These are phyloP conservation scores for Magallana gigas DNA, from an alignment of 1,140 invertebrate species.

Conservation along the genomic window DNA sequence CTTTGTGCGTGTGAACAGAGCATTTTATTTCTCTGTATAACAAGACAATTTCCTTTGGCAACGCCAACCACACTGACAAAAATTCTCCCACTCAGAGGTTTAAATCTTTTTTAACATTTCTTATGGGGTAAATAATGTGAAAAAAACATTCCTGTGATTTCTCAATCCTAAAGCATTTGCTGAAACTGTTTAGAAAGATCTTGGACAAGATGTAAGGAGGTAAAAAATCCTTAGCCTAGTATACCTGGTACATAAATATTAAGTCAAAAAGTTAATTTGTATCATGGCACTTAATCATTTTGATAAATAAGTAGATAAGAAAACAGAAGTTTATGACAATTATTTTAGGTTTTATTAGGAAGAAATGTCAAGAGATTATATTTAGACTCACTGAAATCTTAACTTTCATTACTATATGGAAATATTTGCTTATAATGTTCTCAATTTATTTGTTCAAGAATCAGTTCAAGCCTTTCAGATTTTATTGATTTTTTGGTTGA, in stretches of 20 bases:
- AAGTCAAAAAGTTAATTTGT: too few species aligned
- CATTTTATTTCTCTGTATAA: slow-evolving; percentile 22
- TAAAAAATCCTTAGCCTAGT: neutral
- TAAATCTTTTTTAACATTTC: neutral
- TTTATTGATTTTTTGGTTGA: slow-evolving; percentile 31
- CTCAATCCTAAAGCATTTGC: neutral
- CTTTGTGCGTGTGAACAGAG: slow-evolving; percentile 27
- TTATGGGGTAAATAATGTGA: neutral
- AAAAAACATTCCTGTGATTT: neutral
- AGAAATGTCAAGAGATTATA: too few species aligned
- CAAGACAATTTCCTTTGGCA: neutral
- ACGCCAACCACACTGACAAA: neutral
- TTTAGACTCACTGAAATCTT: too few species aligned
- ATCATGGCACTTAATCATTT: too few species aligned
- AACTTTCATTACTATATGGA: neutral
- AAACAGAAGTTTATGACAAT: neutral
- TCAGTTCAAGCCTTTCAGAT: neutral
- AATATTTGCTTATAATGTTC: neutral
- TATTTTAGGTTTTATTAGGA: neutral
- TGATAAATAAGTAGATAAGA: neutral
- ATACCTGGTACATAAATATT: too few species aligned
- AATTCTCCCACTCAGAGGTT: neutral
- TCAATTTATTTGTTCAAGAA: neutral
- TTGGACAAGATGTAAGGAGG: neutral
- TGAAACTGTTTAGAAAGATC: slow-evolving; percentile 22